A percentile compares a stretch with the other conserved stretches of the same genome.
Evolutionary conservation across 35 echinoderm and acorn worm genomes (phyloP).

Genomic region (Strongylocentrotus purpuratus): DNA sequence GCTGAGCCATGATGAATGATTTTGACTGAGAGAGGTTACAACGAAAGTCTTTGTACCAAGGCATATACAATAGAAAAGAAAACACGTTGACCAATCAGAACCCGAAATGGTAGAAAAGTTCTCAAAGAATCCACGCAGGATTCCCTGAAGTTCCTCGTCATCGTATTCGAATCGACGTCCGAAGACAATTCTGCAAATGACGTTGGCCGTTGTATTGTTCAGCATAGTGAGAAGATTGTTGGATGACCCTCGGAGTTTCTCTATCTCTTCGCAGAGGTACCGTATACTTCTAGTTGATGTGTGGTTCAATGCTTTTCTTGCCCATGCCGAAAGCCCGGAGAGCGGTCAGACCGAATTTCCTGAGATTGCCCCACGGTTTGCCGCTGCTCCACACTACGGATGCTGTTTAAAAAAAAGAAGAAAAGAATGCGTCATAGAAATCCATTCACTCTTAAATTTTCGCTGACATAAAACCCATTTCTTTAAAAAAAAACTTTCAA

Average conservation of each 20-base stretch:
- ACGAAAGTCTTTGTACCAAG: background rate
- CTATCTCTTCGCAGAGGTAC: constrained; percentile 38
- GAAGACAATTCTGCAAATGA: constrained; percentile 56
- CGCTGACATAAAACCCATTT: too few relatives aligned
- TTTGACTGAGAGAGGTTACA: background rate
- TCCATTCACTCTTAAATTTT: too few relatives aligned
- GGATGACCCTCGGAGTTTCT: background rate
- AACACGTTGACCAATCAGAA: background rate
- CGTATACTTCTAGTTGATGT: constrained; percentile 46
- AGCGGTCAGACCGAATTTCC: constrained; percentile 43
- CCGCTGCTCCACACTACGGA: constrained; percentile 49
- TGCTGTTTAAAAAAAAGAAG: background rate
- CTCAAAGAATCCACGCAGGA: background rate
- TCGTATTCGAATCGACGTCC: constrained; percentile 66
- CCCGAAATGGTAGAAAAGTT: background rate
- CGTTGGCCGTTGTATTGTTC: constrained; percentile 53
- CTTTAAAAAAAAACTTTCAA: background rate
- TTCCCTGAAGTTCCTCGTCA: constrained; percentile 14
- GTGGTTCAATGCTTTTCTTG: constrained; percentile 42
- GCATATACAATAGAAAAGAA: background rate
- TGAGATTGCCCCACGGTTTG: constrained; percentile 40
- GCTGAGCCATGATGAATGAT: background rate
- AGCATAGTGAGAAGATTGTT: background rate
- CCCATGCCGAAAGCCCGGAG: constrained; percentile 62
- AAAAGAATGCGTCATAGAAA: too few relatives aligned